phyloP scores from a whole-genome alignment of 2,797 vertebrate species.

The Neostethus bicornis region DNA sequence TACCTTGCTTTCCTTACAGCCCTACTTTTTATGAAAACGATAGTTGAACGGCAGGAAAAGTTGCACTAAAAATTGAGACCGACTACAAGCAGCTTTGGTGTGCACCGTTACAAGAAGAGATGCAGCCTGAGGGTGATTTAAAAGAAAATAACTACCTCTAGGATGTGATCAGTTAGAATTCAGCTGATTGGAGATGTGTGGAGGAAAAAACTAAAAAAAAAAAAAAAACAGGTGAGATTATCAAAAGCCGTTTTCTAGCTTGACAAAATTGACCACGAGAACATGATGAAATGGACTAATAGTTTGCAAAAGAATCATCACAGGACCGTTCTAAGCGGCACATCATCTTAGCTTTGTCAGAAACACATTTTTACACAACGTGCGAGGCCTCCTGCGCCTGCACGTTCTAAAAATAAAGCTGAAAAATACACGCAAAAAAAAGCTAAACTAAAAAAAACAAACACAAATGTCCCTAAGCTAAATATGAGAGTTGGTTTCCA shows the following conservation, averaged over 20 bases:
- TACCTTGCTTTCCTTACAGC: slow-evolving; percentile 65
- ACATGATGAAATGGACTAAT: slow-evolving; percentile 59
- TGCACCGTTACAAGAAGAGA: slow-evolving; percentile 61
- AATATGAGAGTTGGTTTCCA: slow-evolving; percentile 22
- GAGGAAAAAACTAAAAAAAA: slow-evolving; percentile 19
- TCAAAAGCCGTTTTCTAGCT: slow-evolving; percentile 56
- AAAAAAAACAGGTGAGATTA: slow-evolving; percentile 46
- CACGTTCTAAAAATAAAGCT: no score
- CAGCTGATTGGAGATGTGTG: slow-evolving; percentile 27
- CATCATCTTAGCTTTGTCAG: slow-evolving; percentile 54
- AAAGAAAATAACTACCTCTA: slow-evolving; percentile 26
- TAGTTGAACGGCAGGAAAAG: slow-evolving; percentile 24
- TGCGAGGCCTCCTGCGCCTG: no score
- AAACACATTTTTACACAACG: slow-evolving; percentile 62
- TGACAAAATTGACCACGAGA: slow-evolving; percentile 59
- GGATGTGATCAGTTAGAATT: slow-evolving; percentile 38
- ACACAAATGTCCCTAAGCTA: slow-evolving; percentile 49
- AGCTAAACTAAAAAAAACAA: slow-evolving; percentile 49
- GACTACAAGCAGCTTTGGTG: slow-evolving; percentile 75
- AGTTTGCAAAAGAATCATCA: slow-evolving; percentile 56
- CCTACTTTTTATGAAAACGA: slow-evolving; percentile 61
- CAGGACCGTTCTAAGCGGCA: slow-evolving; percentile 64
- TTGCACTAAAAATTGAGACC: slow-evolving; percentile 35
- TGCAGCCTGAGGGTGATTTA: slow-evolving; percentile 47
- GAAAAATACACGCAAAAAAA: slow-evolving; percentile 69